Conservation (phyloP, 2,113 vertebrate genomes). For the Eptesicus fuscus region DNA sequence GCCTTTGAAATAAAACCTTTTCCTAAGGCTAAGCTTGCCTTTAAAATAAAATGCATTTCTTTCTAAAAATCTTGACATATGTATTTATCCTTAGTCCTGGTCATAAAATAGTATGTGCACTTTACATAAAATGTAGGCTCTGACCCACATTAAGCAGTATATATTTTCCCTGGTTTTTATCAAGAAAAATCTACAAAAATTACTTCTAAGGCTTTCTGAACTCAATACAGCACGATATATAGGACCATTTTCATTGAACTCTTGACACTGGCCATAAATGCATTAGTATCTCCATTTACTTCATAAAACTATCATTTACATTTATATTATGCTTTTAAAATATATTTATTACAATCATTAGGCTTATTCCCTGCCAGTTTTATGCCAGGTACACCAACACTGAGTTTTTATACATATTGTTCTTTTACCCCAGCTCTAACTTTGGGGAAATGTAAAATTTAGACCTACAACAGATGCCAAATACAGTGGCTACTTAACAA, state of each 20-base stretch:
- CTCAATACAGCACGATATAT: conserved; percentile 48
- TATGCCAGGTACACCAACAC: neutral
- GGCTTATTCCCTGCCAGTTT: neutral
- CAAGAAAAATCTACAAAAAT: conserved; percentile 61
- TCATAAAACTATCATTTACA: conserved; percentile 72
- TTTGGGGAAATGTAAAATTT: neutral
- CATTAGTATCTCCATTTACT: conserved; percentile 62
- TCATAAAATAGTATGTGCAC: neutral
- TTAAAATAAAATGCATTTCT: neutral
- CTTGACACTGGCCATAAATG: conserved; percentile 64
- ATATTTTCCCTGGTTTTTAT: conserved; percentile 17
- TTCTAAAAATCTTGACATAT: neutral
- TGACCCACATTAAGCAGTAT: conserved; percentile 31
- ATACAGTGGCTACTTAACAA: neutral
- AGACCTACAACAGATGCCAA: neutral
- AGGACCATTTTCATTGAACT: conserved; percentile 60
- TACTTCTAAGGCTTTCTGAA: conserved; percentile 58
- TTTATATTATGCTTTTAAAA: conserved; percentile 67
- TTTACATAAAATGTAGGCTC: neutral
- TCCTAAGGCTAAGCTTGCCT: neutral
- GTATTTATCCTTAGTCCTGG: neutral
- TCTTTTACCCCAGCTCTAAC: neutral
- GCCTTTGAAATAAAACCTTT: neutral
- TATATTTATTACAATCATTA: conserved; percentile 49
- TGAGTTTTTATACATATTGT: neutral